Percentiles rank a stretch among this genome's conserved stretches.
These are phyloP conservation scores for cat (Felis catus) DNA, from an alignment of 2,113 vertebrate species.

Conservation along the genomic window DNA sequence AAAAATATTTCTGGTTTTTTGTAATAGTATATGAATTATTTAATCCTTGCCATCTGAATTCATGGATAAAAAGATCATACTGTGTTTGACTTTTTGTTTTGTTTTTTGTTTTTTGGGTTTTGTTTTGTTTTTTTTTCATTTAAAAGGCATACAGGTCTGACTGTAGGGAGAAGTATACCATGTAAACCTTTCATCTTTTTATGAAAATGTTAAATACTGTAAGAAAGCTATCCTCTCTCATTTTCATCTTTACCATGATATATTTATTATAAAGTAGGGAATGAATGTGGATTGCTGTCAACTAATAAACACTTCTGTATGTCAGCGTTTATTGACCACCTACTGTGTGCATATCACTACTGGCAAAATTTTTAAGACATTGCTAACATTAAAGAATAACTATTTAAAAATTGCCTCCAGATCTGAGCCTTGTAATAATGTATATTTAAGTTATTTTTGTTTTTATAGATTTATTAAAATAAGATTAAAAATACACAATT, in stretches of 20 bases:
- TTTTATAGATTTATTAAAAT: constrained; percentile 62
- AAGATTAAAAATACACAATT: constrained; percentile 69
- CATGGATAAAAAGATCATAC: not conserved
- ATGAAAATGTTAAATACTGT: constrained; percentile 48
- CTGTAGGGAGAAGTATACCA: constrained; percentile 23
- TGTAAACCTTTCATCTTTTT: constrained; percentile 46
- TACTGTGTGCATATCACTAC: constrained; percentile 61
- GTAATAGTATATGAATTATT: not conserved
- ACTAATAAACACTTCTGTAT: constrained; percentile 49
- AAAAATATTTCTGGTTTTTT: not conserved
- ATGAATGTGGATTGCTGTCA: not conserved
- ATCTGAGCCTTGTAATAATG: constrained; percentile 66
- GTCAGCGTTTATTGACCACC: constrained; percentile 59
- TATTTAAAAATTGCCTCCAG: constrained; percentile 44
- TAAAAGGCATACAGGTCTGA: constrained; percentile 31
- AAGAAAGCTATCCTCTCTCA: constrained; percentile 17
- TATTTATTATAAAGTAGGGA: constrained; percentile 63
- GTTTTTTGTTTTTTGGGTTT: no score
- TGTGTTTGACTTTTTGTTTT: constrained; percentile 26
- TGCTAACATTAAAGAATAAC: constrained; percentile 44
- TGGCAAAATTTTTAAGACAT: constrained; percentile 55
- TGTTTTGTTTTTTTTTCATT: not conserved
- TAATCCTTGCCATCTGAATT: constrained; percentile 26
- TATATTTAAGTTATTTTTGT: constrained; percentile 62
- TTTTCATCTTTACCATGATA: not conserved